Evolutionary conservation across 2,888 invertebrate genomes (phyloP), one percentile per base, ranked within the genome.

Genomic region (Enoplolaimus lenunculus): DNA sequence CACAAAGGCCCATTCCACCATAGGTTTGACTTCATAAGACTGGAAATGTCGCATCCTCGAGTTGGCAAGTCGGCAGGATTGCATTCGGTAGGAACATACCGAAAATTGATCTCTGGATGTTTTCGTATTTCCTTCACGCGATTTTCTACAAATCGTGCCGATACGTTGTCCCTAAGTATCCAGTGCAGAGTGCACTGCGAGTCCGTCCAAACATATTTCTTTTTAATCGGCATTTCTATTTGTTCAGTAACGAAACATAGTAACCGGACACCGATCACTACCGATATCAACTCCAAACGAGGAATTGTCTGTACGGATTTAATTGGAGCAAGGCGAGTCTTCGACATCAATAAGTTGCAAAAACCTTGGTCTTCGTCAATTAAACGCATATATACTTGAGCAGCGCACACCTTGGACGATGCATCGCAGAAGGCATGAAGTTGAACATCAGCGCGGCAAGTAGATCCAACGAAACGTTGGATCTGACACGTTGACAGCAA

Each of bases 51-150:
- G 26, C n/a, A 74, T 1, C 16, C 76, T 77, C 66, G 76, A 34
- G 13, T 75, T 1, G 75, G 73, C 3, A 73, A 69, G 71, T 79
- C 78, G 1, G 78, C 79, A 1, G 78, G 77, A 71, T 78, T 79
- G 0, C 74, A 71, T 29, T 73, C 62, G 0, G 75, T 72, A 1
- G 64, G 35, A 28, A 77, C 75, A 67, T 78, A 74, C 29, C 71
- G 72, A 74, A 77, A n/a, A 76, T 29, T 62, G n/a, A 72, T 69
- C 26, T 35, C 34, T 3, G 73, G 70, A 7, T 57, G 28, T 1
- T 64, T 71, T n/a, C 73, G 69, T 31, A 78, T 77, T 28, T 75
- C 73, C 7, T 73, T 67, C 16, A 77, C 70, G 2, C 77, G 70
- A 64, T 77, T 77, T 1, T 68, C 67, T 0, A 77, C 74, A 71